Evolutionary conservation across 2,888 invertebrate species (phyloP).

Genomic region (Dryocosmus kuriphilus): DNA sequence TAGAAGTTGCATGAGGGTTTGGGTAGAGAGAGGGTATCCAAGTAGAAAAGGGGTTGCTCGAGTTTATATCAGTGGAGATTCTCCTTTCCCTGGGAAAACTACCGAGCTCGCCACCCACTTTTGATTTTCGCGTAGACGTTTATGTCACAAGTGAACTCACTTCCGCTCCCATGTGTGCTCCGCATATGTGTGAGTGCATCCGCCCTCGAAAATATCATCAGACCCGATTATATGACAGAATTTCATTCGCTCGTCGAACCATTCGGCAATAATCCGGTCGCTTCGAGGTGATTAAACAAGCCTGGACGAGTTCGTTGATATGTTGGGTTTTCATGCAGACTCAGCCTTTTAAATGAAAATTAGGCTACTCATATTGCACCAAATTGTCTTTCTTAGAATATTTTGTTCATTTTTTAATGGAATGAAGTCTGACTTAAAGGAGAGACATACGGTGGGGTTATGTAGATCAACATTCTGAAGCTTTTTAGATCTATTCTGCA

Average conservation of each 20-base stretch:
- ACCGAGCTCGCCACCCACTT: conserved; percentile 46
- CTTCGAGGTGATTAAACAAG: background rate
- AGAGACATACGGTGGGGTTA: too few species aligned
- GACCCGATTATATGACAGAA: background rate
- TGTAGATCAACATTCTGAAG: too few species aligned
- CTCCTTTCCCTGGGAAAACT: conserved; percentile 30
- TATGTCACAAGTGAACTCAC: conserved; percentile 16
- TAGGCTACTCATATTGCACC: too few species aligned
- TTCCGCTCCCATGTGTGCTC: background rate
- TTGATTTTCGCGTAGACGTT: conserved; percentile 59
- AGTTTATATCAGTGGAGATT: conserved; percentile 31
- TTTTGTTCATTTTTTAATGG: too few species aligned
- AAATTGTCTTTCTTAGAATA: too few species aligned
- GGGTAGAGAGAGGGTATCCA: background rate
- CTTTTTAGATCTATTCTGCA: too few species aligned
- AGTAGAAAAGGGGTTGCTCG: conserved; percentile 35
- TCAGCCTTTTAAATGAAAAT: too few species aligned
- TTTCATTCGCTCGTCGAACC: conserved; percentile 1
- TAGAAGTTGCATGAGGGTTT: conserved; percentile 8
- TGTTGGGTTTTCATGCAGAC: too few species aligned
- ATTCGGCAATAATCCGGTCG: background rate
- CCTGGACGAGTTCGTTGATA: background rate
- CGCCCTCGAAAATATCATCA: background rate
- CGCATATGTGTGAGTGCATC: background rate
- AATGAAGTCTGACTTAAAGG: too few species aligned